A percentile compares a stretch with the other conserved stretches of the same genome.
Evolutionary conservation across 2,113 vertebrate species (phyloP).

Genomic region (Prinia subflava): DNA sequence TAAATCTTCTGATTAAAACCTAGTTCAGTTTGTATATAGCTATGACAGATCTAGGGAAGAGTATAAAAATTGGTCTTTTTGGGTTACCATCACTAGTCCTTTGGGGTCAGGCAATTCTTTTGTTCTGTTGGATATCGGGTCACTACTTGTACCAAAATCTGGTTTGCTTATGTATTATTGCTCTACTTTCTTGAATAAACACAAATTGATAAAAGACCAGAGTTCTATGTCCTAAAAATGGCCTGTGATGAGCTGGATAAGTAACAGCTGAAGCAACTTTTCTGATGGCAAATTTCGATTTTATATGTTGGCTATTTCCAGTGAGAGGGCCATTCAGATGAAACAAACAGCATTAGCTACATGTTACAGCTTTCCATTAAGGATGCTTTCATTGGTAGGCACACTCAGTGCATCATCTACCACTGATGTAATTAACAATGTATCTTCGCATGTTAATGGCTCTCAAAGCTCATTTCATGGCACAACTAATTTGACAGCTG

Average conservation of each 20-base stretch:
- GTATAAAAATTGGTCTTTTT: background rate
- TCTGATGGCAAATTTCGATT: background rate
- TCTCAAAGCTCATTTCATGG: slow-evolving; percentile 41
- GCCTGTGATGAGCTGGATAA: background rate
- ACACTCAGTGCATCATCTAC: background rate
- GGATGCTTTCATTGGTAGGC: background rate
- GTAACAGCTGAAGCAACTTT: background rate
- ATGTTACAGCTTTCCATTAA: background rate
- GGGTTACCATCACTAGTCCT: background rate
- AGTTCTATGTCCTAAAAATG: background rate
- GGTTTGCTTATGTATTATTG: background rate
- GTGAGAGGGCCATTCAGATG: background rate
- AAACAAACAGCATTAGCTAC: background rate
- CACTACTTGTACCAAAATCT: background rate
- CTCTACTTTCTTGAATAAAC: background rate
- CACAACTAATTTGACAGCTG: slow-evolving; percentile 32
- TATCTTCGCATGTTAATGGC: background rate
- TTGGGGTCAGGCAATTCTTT: background rate
- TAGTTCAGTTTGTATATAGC: background rate
- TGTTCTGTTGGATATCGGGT: background rate
- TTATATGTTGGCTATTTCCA: background rate
- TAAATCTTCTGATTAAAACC: background rate
- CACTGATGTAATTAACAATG: slow-evolving; percentile 10
- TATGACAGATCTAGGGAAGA: background rate
- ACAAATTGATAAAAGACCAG: background rate